Base-by-base conservation (phyloP, 2,888 invertebrate genomes). In the Clostera curtula region DNA sequence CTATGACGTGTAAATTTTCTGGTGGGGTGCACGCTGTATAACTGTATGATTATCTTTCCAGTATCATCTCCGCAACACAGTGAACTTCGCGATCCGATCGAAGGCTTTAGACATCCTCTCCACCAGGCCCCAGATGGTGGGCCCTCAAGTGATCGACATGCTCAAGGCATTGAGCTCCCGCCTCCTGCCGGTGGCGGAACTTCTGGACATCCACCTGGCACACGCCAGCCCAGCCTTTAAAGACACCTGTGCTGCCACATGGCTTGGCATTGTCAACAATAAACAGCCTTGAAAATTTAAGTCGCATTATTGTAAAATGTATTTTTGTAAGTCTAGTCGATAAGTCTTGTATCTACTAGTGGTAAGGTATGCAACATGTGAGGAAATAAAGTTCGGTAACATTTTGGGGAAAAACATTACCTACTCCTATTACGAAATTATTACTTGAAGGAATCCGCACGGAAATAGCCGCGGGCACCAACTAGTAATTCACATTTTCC, bases 261-360 rank as follows among this genome's bases (percentile, higher is more conserved):
- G 80, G 80, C 54, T 79, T 0, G 74, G 71, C 0, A 79, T 80
- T 10, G 77, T 79, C 13, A 76, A 76, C 49, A 75, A 71, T 65
- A 77, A 76, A 66, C 50, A 59, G 31, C 43, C 53, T 17, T 52
- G 28, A 54, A 9, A 23, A n/a, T n/a, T n/a, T n/a, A n/a, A n/a
- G n/a, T n/a, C n/a, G n/a, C n/a, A n/a, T n/a, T n/a, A n/a, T n/a
- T n/a, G n/a, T n/a, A n/a, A n/a, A n/a, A n/a, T n/a, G n/a, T n/a
- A n/a, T n/a, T n/a, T n/a, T n/a, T n/a, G n/a, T n/a, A n/a, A n/a
- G n/a, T n/a, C n/a, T n/a, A n/a, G n/a, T n/a, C n/a, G n/a, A n/a
- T n/a, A n/a, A n/a, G n/a, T n/a, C n/a, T n/a, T n/a, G n/a, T n/a
- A n/a, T n/a, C n/a, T n/a, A n/a, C n/a, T n/a, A n/a, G n/a, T n/a